Conservation (phyloP, 2,888 invertebrate species). For the Conchocele bisecta region DNA sequence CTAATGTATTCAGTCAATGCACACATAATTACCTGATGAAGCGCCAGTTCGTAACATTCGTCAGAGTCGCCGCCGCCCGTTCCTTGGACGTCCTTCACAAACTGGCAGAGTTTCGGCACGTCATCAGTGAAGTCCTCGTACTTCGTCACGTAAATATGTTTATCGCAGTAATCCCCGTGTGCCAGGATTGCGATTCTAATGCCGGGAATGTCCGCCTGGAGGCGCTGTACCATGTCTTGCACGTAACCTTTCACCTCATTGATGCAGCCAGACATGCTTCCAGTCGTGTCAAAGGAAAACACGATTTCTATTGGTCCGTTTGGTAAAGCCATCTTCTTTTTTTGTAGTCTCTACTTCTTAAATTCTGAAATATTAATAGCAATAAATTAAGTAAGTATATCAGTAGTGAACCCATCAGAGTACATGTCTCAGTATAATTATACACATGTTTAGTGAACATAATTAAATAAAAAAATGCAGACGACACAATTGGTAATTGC, state of each 20-base stretch:
- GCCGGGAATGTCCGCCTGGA: constrained; percentile 77
- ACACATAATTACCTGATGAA: too few species aligned
- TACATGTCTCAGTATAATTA: too few species aligned
- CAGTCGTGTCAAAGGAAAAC: constrained; percentile 78
- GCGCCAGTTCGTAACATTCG: constrained; percentile 81
- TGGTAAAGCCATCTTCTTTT: constrained; percentile 36
- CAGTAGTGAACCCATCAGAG: too few species aligned
- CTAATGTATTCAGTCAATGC: too few species aligned
- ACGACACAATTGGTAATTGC: too few species aligned
- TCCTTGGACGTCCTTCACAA: constrained; percentile 63
- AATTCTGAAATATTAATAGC: too few species aligned
- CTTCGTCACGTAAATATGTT: constrained; percentile 57
- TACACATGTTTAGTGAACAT: too few species aligned
- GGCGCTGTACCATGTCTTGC: constrained; percentile 75
- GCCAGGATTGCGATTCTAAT: constrained; percentile 78
- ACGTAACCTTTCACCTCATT: constrained; percentile 69
- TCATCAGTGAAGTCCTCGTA: constrained; percentile 58
- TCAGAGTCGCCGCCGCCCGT: constrained; percentile 78
- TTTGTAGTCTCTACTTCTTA: not conserved
- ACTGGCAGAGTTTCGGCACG: constrained; percentile 56
- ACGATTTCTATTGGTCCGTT: constrained; percentile 72
- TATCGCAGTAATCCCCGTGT: constrained; percentile 80
- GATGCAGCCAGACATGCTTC: constrained; percentile 70
- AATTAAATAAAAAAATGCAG: too few species aligned
- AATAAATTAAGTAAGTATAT: too few species aligned